A percentile compares a stretch with the other conserved stretches of the same genome.
Conservation (phyloP, 2,113 vertebrate genomes). For the Calyptommatus sinebrachiatus region DNA sequence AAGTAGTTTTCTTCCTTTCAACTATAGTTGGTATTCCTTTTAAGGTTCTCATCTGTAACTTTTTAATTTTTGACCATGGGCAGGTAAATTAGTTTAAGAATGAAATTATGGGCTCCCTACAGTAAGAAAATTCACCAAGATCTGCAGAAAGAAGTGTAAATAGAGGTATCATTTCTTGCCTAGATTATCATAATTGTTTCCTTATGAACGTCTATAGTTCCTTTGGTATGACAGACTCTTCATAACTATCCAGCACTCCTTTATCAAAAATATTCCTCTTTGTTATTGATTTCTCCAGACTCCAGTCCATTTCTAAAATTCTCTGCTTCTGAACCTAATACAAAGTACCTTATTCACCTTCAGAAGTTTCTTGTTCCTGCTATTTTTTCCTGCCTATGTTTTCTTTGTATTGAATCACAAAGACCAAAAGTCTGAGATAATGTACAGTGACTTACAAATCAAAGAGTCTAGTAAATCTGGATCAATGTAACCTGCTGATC, state of each 20-base stretch:
- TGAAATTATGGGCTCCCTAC: not conserved
- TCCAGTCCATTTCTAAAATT: not conserved
- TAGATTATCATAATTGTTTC: not conserved
- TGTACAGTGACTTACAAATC: no score
- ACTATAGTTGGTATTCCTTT: not conserved
- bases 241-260: not conserved
- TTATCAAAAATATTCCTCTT: not conserved
- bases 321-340: not conserved
- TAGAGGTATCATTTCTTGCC: not conserved
- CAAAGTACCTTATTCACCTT: no score
- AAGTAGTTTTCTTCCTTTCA: not conserved
- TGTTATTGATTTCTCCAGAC: not conserved
- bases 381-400: not conserved
- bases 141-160: not conserved
- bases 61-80: not conserved
- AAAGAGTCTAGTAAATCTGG: no score
- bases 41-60: slow-evolving; percentile 5
- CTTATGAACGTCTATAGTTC: not conserved
- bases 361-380: not conserved
- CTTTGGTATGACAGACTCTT: not conserved
- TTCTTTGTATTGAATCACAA: no score
- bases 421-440: no score
- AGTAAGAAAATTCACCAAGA: not conserved
- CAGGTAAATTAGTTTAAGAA: not conserved
- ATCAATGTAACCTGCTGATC: no score